A percentile compares a stretch with the other conserved stretches of the same genome.
Evolutionary conservation across 1,140 invertebrate species (phyloP).

Genomic region (Eciton burchellii): DNA sequence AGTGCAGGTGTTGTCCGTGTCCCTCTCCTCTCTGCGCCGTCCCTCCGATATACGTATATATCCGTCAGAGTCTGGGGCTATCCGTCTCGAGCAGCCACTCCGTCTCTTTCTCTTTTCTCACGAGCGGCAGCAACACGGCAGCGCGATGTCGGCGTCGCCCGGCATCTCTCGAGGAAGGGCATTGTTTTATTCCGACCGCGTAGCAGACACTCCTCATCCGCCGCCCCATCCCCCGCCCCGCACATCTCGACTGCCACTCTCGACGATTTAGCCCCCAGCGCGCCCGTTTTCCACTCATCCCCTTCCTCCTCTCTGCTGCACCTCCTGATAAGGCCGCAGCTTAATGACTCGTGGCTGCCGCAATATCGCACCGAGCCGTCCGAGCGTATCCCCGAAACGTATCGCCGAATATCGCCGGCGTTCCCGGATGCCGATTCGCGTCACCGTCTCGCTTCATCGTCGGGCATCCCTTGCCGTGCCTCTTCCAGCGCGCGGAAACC

Average conservation of each 20-base stretch:
- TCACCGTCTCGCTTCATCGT: conserved; percentile 33
- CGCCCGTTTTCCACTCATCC: conserved; percentile 67
- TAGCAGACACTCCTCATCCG: conserved; percentile 83
- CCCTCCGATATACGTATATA: conserved; percentile 30
- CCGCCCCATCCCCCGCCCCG: conserved; percentile 60
- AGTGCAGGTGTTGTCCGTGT: conserved; percentile 5
- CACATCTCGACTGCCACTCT: conserved; percentile 78
- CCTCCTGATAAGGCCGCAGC: conserved; percentile 74
- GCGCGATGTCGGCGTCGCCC: conserved; percentile 66
- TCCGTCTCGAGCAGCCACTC: conserved; percentile 83
- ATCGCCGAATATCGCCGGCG: conserved; percentile 30
- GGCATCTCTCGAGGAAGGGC: conserved; percentile 82
- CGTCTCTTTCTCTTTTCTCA: conserved; percentile 80
- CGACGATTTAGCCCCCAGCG: conserved; percentile 77
- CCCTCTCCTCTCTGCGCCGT: background rate
- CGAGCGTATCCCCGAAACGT: conserved; percentile 51
- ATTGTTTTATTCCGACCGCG: conserved; percentile 84
- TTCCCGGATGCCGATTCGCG: conserved; percentile 41
- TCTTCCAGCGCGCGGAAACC: conserved; percentile 27
- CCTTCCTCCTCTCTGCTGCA: conserved; percentile 46
- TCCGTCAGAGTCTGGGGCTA: conserved; percentile 67
- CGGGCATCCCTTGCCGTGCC: background rate
- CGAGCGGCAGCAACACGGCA: conserved; percentile 68
- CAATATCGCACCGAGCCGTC: conserved; percentile 75
- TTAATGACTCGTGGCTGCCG: conserved; percentile 77